These are phyloP conservation scores for Dasyurus viverrinus DNA, from an alignment of 2,113 vertebrate genomes.

Conservation along the genomic window DNA sequence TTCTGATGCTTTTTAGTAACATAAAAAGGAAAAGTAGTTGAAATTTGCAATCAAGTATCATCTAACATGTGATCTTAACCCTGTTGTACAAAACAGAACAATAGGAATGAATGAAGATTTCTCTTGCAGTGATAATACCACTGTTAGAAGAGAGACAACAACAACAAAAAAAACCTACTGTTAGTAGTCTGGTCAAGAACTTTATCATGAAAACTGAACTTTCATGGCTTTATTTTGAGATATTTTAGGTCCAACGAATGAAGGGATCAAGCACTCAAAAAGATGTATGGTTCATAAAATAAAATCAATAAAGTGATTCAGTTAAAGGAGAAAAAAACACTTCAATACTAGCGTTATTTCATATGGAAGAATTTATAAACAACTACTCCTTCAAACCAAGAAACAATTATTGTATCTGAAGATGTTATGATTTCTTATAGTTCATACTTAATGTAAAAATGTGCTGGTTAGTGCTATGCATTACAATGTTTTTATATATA, in stretches of 20 bases:
- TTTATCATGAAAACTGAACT: slow-evolving; percentile 69
- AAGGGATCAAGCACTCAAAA: slow-evolving; percentile 44
- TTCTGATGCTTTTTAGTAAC: slow-evolving; percentile 51
- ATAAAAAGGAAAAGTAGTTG: slow-evolving; percentile 49
- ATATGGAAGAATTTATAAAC: slow-evolving; percentile 35
- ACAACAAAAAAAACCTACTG: slow-evolving; percentile 55
- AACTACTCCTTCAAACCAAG: neutral
- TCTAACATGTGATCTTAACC: slow-evolving; percentile 65
- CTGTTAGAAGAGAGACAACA: slow-evolving; percentile 68
- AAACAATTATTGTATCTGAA: neutral
- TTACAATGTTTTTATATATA: neutral
- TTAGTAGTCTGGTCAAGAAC: slow-evolving; percentile 69
- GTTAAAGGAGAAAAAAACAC: slow-evolving; percentile 59
- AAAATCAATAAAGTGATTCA: slow-evolving; percentile 65
- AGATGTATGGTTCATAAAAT: slow-evolving; percentile 58
- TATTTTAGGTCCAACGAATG: slow-evolving; percentile 54
- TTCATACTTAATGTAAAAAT: neutral
- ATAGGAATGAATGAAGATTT: slow-evolving; percentile 56
- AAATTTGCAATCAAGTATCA: slow-evolving; percentile 61
- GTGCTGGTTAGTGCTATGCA: neutral
- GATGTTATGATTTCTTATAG: neutral
- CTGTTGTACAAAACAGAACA: slow-evolving; percentile 54
- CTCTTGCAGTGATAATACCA: slow-evolving; percentile 62
- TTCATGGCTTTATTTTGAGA: slow-evolving; percentile 59
- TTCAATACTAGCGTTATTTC: slow-evolving; percentile 55